Evolutionary conservation across 2,797 vertebrate species (phyloP), one percentile per base, ranked within the genome.

Genomic region (Sphenodon punctatus): DNA sequence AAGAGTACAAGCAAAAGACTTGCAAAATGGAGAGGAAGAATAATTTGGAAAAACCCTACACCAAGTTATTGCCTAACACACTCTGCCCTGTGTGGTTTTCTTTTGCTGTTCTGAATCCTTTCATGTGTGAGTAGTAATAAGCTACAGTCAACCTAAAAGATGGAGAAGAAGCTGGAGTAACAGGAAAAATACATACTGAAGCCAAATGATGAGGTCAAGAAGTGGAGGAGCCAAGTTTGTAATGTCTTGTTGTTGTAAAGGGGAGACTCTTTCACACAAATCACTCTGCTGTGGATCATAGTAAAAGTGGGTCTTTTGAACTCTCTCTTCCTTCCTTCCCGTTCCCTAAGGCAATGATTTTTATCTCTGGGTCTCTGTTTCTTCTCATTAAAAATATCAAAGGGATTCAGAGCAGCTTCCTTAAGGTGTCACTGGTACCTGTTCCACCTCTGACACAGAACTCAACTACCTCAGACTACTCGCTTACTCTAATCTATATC

Each of bases 331-430:
- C 51, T 76, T 80, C 71, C 72, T 87, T 61, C 67, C 67, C 49
- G 70, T 70, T 55, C 89, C 51, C 77, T 72, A 78, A 86, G 89
- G 85, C 88, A 77, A 70, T 73, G 92, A 91, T 92, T 85, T 85
- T 85, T 90, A 93, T 93, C 91, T 87, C 32, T 19, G 39, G 46
- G 30, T 51, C 48, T 88, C 64, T 25, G 61, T 79, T 85, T 80
- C 78, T 91, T 36, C 75, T 86, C 61, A 55, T 23, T 10, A 85
- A 71, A 46, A 88, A 85, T 89, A 87, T 90, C 83, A 92, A 92
- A 90, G 77, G 12, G 10, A 38, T 91, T 88, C 75, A 49, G 69
- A 88, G 32, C 38, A 75, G 45, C 85, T 84, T 53, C 67, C 61
- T 84, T 67, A 61, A 80, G 67, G 67, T 88, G 75, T 89, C 58